phyloP scores from a whole-genome alignment of 1,140 invertebrate species.

The Papilio polyxenes region DNA sequence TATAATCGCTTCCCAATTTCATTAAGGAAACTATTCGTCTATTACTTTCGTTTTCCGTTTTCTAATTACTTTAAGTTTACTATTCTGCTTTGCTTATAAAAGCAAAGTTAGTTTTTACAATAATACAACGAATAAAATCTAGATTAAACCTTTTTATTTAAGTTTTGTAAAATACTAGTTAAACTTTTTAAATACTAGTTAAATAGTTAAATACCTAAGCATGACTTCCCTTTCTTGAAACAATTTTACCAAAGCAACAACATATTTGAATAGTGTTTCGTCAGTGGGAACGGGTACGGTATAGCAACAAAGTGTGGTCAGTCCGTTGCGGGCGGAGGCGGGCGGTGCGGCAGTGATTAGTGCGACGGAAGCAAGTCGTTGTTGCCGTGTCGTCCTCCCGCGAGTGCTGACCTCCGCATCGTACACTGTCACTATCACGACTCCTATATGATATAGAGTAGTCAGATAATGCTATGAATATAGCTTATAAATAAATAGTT shows the following conservation, averaged over 20 bases:
- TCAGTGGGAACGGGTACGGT: neutral
- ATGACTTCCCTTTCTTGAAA: neutral
- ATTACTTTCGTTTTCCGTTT: neutral
- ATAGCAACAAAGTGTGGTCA: neutral
- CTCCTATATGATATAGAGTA: neutral
- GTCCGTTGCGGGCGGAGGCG: neutral
- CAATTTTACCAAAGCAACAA: neutral
- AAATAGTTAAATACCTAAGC: too few species aligned
- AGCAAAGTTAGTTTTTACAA: too few species aligned
- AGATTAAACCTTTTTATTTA: neutral
- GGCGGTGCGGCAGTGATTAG: neutral
- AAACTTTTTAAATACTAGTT: too few species aligned
- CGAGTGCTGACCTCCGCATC: neutral
- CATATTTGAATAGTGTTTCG: neutral
- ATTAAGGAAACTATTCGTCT: neutral
- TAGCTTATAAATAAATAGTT: neutral
- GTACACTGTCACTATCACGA: neutral
- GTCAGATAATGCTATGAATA: neutral
- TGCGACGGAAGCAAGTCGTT: constrained; percentile 4
- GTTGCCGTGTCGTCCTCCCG: neutral
- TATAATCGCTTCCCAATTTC: neutral
- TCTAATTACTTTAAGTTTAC: neutral
- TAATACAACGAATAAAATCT: neutral
- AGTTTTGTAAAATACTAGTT: too few species aligned
- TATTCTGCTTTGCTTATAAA: too few species aligned